Evolutionary conservation across 2,888 invertebrate species (phyloP), one percentile per base, ranked within the genome.

Genomic region (Caenorhabditis sulstoni): DNA sequence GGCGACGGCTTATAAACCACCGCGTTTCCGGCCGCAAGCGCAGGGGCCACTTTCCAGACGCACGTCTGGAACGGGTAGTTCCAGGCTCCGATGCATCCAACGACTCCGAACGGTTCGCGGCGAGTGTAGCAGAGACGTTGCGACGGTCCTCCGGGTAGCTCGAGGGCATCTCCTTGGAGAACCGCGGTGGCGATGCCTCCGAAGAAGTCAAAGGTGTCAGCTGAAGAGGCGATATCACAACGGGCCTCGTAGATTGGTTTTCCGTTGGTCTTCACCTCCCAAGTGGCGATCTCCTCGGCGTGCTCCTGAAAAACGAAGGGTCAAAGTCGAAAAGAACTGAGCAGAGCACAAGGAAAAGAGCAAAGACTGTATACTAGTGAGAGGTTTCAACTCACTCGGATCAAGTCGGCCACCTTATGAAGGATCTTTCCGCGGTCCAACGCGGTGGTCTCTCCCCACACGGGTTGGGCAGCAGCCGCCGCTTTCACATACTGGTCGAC

Each of bases 1-100:
- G 91, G 92, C 11, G 92, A 92, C 11, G 93, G 93, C 68, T 93
- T 93, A 86, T 92, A 93, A 12, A 93, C 92, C 75, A 93, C 90
- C 2, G 92, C 90, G 83, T 93, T 93, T 29, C 93, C 93, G 88
- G 92, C 92, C 1, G 92, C 92, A 8, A 93, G 87, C 0, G 92
- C 92, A 3, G 92, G 92, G 3, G 91, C 91, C 2, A 81, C 81
- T 71, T 88, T 88, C 88, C 88, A 88, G 37, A 85, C 82, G 49
- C 85, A 84, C 0, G 87, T 87, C 68, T 87, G 87, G 74, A 89
- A 87, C 11, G 88, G 88, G 59, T 88, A 89, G 79, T 89, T 89
- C 89, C 88, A 89, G n/a, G 89, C 88, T 5, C 79, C 87, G 29
- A 89, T 88, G 73, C 84, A 84, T 22, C 89, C 89, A 20, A 89